These are phyloP conservation scores for Archivesica marissinica DNA, from an alignment of 1,140 invertebrate genomes.

Conservation along the genomic window DNA sequence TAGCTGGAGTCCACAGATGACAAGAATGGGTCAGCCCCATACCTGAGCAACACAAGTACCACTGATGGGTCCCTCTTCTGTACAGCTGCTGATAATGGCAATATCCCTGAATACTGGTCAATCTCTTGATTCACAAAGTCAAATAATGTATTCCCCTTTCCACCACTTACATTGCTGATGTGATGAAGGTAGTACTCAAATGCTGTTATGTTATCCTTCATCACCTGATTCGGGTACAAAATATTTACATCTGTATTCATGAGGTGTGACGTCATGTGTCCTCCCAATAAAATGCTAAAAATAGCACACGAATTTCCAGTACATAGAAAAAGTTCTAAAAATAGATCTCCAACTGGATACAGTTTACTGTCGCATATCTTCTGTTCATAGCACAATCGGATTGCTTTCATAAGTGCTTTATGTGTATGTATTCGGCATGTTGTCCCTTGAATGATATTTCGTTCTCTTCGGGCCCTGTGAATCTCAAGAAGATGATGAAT, in stretches of 20 bases:
- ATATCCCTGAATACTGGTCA: conserved; percentile 1
- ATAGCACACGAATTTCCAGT: conserved; percentile 31
- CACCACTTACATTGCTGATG: neutral
- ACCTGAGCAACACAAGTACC: conserved; percentile 41
- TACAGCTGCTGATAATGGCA: conserved; percentile 33
- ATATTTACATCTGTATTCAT: conserved; percentile 18
- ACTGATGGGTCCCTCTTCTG: conserved; percentile 41
- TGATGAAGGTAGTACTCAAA: conserved; percentile 58
- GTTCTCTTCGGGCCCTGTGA: neutral
- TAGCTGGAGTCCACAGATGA: neutral
- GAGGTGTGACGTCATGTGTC: neutral
- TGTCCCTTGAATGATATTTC: neutral
- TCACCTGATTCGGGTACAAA: conserved; percentile 16
- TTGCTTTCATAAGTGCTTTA: conserved; percentile 16
- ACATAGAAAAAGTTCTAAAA: conserved; percentile 55
- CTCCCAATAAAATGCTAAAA: conserved; percentile 43
- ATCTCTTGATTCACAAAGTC: conserved; percentile 30
- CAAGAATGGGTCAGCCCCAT: conserved; percentile 50
- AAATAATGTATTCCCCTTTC: neutral
- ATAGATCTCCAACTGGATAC: conserved; percentile 54
- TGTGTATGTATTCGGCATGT: conserved; percentile 14
- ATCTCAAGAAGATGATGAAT: conserved; percentile 36
- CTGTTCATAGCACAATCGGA: conserved; percentile 43
- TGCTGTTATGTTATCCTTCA: neutral
- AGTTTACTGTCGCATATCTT: conserved; percentile 52